Evolutionary conservation across 2,888 invertebrate genomes (phyloP), one percentile per base, ranked within the genome.

Genomic region (Conus canariensis): DNA sequence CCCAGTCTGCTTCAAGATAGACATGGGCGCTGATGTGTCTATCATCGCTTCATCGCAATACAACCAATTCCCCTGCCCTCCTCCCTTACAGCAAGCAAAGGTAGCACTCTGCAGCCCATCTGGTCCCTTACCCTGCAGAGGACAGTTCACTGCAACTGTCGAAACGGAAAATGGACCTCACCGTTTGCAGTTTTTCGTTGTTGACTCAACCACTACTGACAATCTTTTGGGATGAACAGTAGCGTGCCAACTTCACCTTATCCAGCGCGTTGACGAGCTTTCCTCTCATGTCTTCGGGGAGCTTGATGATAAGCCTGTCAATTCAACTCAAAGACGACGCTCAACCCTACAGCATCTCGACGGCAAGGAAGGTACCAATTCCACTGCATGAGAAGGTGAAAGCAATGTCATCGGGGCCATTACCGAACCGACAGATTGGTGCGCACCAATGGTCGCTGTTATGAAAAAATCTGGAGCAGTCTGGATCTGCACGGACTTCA

Each of bases 11-110:
- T 85, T 85, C 59, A 85, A 85, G 60, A 85, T 59, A n/a, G 85
- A 85, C 60, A 85, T 60, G 8, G 85, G 60, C 10, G 85, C 85
- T 22, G 85, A 85, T 25, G 85, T 85, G 22, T 25, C 60, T 14
- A 3, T 25, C 25, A 85, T 85, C 10, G 22, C 56, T 60, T 19
- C 19, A 60, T 10, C 16, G 12, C 56, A 56, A 5, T 85, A 59
- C n/a, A 25, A 59, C 16, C 45, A 60, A 10, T n/a, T 58, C 58
- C 64, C 64, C 16, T 64, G 6, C 64, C 64, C 64, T 64, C 64
- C 64, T 64, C 64, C 64, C 64, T 7, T 64, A 16, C 64, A 64
- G 64, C 64, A 64, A 64, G 6, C 30, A 83, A 45, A 56, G 19
- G 16, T 7, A 7, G 22, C 59, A n/a, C 60, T n/a, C 60, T 58